Conservation (phyloP, 2,113 vertebrate genomes). For the Coptodon rendalli region DNA sequence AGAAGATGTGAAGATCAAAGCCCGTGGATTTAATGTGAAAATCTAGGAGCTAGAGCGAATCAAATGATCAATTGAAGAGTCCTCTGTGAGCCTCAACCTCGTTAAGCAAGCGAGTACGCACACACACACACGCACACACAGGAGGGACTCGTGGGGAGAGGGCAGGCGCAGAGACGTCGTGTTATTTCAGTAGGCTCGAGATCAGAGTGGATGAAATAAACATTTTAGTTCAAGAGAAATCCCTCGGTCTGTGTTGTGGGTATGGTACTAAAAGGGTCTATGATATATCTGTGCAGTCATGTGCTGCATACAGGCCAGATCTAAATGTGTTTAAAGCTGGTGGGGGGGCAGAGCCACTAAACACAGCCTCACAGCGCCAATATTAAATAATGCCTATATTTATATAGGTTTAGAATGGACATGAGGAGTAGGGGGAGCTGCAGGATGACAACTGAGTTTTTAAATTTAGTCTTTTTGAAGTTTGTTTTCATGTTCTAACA, state of each 20-base stretch:
- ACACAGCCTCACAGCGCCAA: neutral
- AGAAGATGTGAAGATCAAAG: conserved; percentile 38
- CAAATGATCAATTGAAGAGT: conserved; percentile 50
- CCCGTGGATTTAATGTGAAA: conserved; percentile 32
- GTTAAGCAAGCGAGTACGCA: neutral
- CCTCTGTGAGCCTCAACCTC: conserved; percentile 8
- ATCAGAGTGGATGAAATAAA: conserved; percentile 47
- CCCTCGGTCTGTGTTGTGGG: neutral
- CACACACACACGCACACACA: neutral
- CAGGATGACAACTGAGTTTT: neutral
- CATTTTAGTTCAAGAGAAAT: conserved; percentile 47
- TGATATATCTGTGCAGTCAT: neutral
- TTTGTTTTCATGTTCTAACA: neutral
- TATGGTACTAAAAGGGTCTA: neutral
- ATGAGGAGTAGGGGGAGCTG: neutral
- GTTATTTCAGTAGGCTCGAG: conserved; percentile 24
- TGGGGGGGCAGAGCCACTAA: neutral
- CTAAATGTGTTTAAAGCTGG: neutral
- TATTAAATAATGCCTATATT: neutral
- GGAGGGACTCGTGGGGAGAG: neutral
- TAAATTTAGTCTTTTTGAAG: neutral
- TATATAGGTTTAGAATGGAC: neutral
- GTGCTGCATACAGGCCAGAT: neutral
- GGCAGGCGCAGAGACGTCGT: neutral
- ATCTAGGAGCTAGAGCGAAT: conserved; percentile 39